Percentiles rank a stretch among this genome's conserved stretches.
These are phyloP conservation scores for Grantiella picta DNA, from an alignment of 2,113 vertebrate genomes.

Conservation along the genomic window DNA sequence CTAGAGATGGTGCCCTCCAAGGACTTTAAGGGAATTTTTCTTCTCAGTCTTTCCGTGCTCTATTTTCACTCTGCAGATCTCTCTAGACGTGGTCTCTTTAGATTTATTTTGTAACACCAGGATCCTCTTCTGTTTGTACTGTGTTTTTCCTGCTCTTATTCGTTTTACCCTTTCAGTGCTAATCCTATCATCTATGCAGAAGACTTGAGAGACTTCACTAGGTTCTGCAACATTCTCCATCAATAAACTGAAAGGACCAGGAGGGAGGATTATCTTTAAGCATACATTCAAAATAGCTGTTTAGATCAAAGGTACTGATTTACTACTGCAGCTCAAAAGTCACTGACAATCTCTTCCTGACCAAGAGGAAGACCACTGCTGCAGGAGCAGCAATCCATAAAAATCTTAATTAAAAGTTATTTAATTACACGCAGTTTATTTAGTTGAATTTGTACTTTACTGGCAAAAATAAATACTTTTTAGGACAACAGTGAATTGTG, in stretches of 20 bases:
- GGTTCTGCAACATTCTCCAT: not conserved
- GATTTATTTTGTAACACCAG: not conserved
- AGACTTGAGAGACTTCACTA: not conserved
- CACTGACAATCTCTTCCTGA: accelerated
- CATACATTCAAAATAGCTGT: not conserved
- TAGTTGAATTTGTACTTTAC: not conserved
- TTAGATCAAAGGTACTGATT: not conserved
- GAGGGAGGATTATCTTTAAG: not conserved
- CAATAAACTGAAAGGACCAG: not conserved
- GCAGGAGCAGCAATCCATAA: not conserved
- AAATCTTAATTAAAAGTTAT: not conserved
- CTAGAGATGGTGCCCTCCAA: not conserved
- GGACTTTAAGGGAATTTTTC: not conserved
- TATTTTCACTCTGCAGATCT: not conserved
- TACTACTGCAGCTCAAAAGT: not conserved
- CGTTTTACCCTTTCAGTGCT: not conserved
- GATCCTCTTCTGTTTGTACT: not conserved
- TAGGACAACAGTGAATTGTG: not conserved
- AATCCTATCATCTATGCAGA: not conserved
- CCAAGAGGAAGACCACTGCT: not conserved
- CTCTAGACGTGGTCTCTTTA: not conserved
- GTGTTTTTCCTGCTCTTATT: not conserved
- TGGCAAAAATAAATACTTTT: not conserved
- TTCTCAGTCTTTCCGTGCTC: not conserved
- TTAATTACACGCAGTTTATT: not conserved